Base-by-base conservation (phyloP, 2,113 vertebrate species). In the Sterrhoptilus dennistouni region DNA sequence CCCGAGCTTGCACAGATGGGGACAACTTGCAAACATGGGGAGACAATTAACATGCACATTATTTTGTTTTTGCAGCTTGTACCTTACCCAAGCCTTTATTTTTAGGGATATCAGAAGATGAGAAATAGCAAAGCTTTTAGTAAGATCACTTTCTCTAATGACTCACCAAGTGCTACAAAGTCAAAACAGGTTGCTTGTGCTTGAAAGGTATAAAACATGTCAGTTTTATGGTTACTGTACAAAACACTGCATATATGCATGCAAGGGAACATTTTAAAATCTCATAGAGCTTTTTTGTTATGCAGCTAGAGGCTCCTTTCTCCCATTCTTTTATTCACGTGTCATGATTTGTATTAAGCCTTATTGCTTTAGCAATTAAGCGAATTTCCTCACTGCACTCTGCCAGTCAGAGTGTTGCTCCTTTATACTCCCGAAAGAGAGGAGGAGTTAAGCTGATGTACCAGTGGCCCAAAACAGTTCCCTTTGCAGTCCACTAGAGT, bases 141-240 rank as follows among this genome's bases (percentile, higher is more conserved):
- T 57, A 96, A 96, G 82, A 97, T 97, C 93, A 59, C 90, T 91
- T 97, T 97, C 87, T 65, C 77, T 87, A 87, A 92, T 96, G 93
- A 96, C 92, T 97, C 95, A 97, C 44, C 66, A 83, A 97, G 85
- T 31, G 50, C 61, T 92, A 60, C 74, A 44, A 97, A 95, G 95
- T 96, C 95, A 96, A 97, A 95, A 89, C 92, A 97, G 83, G 82
- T 96, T 97, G 92, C 94, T 77, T 90, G 56, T 92, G 66, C 76
- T 94, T 97, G 88, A 96, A 97, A 97, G 93, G 96, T 92, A 92
- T 93, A 83, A 97, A 97, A 93, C 76, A 21, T 94, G 87, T 93
- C 92, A 95, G 95, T 95, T 92, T 92, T 81, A 88, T 93, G 96
- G 95, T 97, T 97, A 94, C 96, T 94, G 89, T 94, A 83, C 57